Base-by-base conservation (phyloP, 2,113 vertebrate genomes). In the Aegithalos caudatus region DNA sequence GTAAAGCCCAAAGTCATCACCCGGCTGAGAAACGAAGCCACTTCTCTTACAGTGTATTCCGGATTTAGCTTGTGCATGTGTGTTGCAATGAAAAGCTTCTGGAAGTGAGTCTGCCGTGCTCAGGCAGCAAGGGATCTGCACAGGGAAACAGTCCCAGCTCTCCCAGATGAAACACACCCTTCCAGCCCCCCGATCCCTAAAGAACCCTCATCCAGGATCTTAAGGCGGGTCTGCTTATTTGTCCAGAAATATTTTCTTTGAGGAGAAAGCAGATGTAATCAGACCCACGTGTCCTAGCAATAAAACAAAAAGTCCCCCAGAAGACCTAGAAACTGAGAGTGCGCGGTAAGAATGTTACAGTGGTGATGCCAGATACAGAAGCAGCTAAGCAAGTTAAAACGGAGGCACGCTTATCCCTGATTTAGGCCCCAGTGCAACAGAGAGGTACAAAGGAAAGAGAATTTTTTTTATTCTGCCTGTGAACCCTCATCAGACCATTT, bases 171-270 rank as follows among this genome's bases (percentile, higher is more conserved):
- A 83, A 93, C 88, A 88, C 86, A 2, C 88, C 86, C 86, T 92
- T 88, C 71, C 67, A 88, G 71, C 42, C 47, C 45, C 71, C 42
- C 72, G 61, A 67, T 90, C 82, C 85, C 85, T 78, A 51, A 72
- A 94, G 92, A 10, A 12, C 35, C 20, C 76, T 81, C 20, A 22
- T 81, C 81, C 79, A 92, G 67, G 67, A 83, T 90, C 62, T 62
- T 80, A 81, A 92, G 88, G 93, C 27, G 28, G 56, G 60, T 77
- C 79, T 95, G 54, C 64, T 90, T 86, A 74, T 81, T 92, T 79
- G 51, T 81, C 82, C 72, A 64, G 27, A 94, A 93, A 42, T 51
- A 42, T 24, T 78, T 58, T 48, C n/a, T 47, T 73, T 90, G 78
- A 65, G 27, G 50, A 56, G 90, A 93, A 90, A 84, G 54, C 64